These are phyloP conservation scores for Deladenus siricidicola DNA, from an alignment of 2,888 invertebrate genomes.

Conservation along the genomic window DNA sequence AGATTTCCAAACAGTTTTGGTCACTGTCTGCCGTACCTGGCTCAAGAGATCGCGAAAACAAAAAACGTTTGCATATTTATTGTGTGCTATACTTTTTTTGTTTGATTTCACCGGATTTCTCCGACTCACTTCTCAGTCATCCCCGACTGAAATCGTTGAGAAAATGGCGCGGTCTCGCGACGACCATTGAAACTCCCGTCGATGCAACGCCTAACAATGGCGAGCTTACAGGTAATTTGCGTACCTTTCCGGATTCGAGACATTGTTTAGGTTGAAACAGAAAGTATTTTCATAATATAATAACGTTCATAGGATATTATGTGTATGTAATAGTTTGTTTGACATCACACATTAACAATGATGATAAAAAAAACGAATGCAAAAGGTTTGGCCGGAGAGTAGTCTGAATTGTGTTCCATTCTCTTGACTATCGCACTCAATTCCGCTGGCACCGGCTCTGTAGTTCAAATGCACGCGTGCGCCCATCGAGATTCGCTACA, in stretches of 20 bases:
- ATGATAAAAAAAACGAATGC: background rate
- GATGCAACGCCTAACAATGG: background rate
- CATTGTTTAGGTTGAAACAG: no score
- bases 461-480: slow-evolving; percentile 9
- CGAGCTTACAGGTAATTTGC: background rate
- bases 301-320: no score
- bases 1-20: background rate
- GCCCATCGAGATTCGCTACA: slow-evolving; percentile 7
- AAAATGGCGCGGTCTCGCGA: slow-evolving; percentile 1
- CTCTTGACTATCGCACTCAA: slow-evolving; percentile 17
- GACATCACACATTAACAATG: no score
- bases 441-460: slow-evolving; percentile 17
- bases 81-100: slow-evolving; percentile 15
- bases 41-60: background rate
- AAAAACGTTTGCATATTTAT: slow-evolving; percentile 2
- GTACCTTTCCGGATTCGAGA: no score
- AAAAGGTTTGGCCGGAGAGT: slow-evolving; percentile 15
- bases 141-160: background rate
- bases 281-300: no score
- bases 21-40: background rate
- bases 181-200: background rate
- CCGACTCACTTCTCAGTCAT: slow-evolving; percentile 7
- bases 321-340: no score
- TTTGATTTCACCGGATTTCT: slow-evolving; percentile 9
- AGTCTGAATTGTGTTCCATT: slow-evolving; percentile 20